Base-by-base conservation (phyloP, 2,113 vertebrate genomes). In the Ochotona curzoniae region DNA sequence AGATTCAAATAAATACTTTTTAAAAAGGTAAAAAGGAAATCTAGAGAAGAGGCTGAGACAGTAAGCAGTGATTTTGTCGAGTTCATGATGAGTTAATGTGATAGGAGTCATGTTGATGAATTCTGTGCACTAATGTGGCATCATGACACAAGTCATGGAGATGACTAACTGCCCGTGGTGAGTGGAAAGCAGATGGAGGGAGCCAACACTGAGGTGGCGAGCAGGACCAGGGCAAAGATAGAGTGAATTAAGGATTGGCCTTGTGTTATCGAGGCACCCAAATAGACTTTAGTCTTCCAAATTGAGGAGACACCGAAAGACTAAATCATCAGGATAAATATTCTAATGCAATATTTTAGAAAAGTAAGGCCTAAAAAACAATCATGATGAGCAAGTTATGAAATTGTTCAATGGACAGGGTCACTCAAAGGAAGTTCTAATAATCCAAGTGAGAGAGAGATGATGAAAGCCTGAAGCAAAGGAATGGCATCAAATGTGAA, bases 361-460 rank as follows among this genome's bases (percentile, higher is more conserved):
- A 94, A 70, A 66, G 88, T 11, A 88, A 93, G 75, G 38, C 38
- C 60, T 21, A 83, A 54, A 76, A 74, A 60, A 64, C 26, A 87
- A 71, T 38, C 25, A 93, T 15, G 1, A 66, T 38, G 47, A 54
- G 35, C 8, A 87, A 63, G 23, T 61, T 73, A 26, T 5, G 54
- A 90, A 83, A 80, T 32, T 14, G 38, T 60, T 51, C 83, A 86
- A 86, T 88, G 69, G 30, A 6, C 20, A 69, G 26, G 1, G 2
- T 63, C 28, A 23, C 4, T 70, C 49, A 81, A 76, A 87, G 14
- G 30, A 32, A 60, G 1, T 38, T 44, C 13, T 38, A 54, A 51
- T 51, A 13, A 76, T 26, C 26, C 60, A 61, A 5, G 32, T 64
- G 54, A 57, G 32, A 63, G 54, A 57, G 13, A 84, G 35, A 60